Evolutionary conservation across 2,888 invertebrate genomes (phyloP).

Genomic region (Spisula subtruncata): DNA sequence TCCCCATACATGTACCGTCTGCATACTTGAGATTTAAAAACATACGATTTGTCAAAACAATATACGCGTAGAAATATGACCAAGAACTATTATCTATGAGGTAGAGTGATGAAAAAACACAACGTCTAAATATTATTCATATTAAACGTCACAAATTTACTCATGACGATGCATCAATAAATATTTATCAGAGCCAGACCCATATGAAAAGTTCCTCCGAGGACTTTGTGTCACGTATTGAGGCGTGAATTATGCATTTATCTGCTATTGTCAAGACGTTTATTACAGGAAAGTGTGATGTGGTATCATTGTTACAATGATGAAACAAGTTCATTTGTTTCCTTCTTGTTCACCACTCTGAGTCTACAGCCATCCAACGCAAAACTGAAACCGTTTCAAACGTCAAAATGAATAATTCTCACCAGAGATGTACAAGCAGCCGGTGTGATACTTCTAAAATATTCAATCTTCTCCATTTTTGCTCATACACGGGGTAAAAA

Average conservation of each 20-base stretch:
- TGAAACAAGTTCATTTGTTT: background rate
- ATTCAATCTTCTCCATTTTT: too few relatives aligned
- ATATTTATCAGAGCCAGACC: slow-evolving; percentile 5
- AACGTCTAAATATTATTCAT: too few relatives aligned
- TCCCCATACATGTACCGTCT: too few relatives aligned
- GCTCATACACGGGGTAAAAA: background rate
- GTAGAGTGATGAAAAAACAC: background rate
- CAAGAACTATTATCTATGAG: background rate
- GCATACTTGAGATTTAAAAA: too few relatives aligned
- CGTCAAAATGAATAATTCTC: background rate
- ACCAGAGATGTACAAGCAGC: background rate
- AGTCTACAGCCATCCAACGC: background rate
- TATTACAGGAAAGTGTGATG: background rate
- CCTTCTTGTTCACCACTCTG: background rate
- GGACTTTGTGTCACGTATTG: slow-evolving; percentile 1
- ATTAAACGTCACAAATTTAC: too few relatives aligned
- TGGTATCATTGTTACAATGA: background rate
- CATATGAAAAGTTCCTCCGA: background rate
- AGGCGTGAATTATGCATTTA: too few relatives aligned
- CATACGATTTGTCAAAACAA: too few relatives aligned
- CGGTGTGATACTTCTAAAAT: background rate
- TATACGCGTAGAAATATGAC: too few relatives aligned
- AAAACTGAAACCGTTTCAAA: too few relatives aligned
- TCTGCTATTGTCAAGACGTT: slow-evolving; percentile 3
- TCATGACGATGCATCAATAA: too few relatives aligned